Evolutionary conservation across 2,113 vertebrate genomes (phyloP), one percentile per base, ranked within the genome.

Genomic region (Percopsis transmontana): DNA sequence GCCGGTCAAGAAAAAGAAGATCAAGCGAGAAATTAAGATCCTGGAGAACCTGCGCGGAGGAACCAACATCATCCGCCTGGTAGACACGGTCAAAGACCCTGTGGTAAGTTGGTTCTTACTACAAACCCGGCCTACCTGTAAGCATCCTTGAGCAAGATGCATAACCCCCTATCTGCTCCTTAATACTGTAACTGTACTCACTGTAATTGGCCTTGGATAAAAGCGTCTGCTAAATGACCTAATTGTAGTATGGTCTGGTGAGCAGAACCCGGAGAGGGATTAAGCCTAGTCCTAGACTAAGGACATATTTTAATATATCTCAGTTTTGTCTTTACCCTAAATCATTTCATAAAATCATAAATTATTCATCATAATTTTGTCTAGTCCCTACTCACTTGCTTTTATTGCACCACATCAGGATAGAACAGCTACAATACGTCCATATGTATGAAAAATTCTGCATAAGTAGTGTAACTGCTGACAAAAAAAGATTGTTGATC

Each of bases 1-100:
- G 95, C 95, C 95, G 86, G 94, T 96, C 86, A 96, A 96, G 89
- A 96, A 96, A 92, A 96, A 96, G 92, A 96, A 96, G 91, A 96
- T 96, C 92, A 96, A 96, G 86, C 93, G 95, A 2, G 95, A 96
- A 85, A 95, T 96, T 86, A 96, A 96, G 89, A 96, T 96, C 87
- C 87, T 96, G 93, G 94, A 96, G 86, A 96, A 96, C 72, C 89
- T 96, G 39, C 92, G 94, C 55, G 94, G 95, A 70, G 95, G 95
- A 86, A 96, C 95, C 87, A 96, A 96, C 91, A 95, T 96, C 82
- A 96, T 96, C 89, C 94, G 94, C 56, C 91, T 96, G 88, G 92
- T 96, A 71, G 95, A 96, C 89, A 96, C 94, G 55, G 94, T 96
- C 74, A 96, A 95, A 89, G 95, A 96, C 83, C 95, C 94, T 0